These are phyloP conservation scores for Paguma larvata DNA, from an alignment of 2,797 vertebrate genomes.

Conservation along the genomic window DNA sequence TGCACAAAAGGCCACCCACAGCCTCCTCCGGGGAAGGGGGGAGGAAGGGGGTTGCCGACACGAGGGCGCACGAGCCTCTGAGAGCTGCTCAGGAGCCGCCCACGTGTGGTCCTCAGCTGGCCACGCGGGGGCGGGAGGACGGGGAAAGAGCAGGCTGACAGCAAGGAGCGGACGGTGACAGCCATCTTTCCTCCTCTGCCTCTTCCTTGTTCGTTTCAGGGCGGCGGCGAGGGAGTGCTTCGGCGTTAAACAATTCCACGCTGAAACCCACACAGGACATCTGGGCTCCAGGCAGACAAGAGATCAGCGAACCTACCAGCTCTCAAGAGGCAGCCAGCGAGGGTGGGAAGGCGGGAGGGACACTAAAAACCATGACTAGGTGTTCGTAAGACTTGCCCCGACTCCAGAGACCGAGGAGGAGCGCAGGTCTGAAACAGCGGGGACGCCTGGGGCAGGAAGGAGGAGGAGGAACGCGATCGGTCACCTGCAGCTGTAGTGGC, in stretches of 20 bases:
- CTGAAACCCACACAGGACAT: neutral
- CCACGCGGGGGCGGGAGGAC: neutral
- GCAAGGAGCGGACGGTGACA: accelerated
- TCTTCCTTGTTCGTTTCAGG: neutral
- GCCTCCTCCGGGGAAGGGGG: neutral
- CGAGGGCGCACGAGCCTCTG: accelerated
- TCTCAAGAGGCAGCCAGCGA: neutral
- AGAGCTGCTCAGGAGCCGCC: accelerated
- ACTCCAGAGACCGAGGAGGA: neutral
- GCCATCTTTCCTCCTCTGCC: neutral
- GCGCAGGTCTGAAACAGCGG: neutral
- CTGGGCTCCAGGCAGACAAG: neutral
- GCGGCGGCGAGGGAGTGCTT: neutral
- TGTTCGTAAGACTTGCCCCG: neutral
- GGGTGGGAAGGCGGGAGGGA: neutral
- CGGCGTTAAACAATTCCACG: neutral
- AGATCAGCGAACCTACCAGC: neutral
- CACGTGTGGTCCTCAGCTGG: accelerated
- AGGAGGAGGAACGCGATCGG: neutral
- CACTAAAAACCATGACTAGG: neutral
- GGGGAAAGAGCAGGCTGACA: neutral
- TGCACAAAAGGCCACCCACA: neutral
- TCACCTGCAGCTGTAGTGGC: too few species aligned
- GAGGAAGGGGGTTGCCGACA: neutral
- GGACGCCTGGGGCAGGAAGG: neutral